Base-by-base conservation (phyloP, 1,140 invertebrate species). In the Glomeris maerens region DNA sequence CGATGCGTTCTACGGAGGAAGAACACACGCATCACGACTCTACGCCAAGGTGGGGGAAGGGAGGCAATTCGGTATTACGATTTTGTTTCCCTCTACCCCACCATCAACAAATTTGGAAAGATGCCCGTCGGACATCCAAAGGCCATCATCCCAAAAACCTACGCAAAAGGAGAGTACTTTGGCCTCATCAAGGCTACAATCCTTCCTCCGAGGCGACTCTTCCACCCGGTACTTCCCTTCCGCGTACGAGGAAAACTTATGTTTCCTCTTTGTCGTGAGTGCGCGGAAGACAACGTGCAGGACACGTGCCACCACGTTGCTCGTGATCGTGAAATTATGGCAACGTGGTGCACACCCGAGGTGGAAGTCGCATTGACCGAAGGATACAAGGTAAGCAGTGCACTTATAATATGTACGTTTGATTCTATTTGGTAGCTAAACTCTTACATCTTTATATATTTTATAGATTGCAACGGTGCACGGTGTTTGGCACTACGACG, bases 61-160 rank as follows among this genome's bases (percentile, higher is more conserved):
- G 59, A n/a, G n/a, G n/a, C n/a, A 57, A 66, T 66, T 27, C 53
- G 55, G 51, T 68, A 66, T 47, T 28, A 60, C 0, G 64, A 68
- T 52, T 60, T 67, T 36, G 59, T 57, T 23, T 62, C 58, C 13
- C 51, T 68, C 1, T 67, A 68, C 50, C 66, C 62, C 4, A 64
- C 50, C 25, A 49, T 62, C 10, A 54, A 53, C 47, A 64, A 62
- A 36, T 60, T 60, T 31, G 59, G 55, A 1, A 55, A 56, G 39
- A 67, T 60, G 53, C 66, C 66, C 2, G 27, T 67, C 13, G 60
- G 59, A 21, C 63, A 68, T 50, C 66, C 66, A 4, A 53, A 50
- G 39, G 54, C 67, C 23, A 58, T 62, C 2, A 56, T 61, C 2
- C 58, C 58, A 42, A 47, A 61, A 27, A 60, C 60, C 44, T 17